Percentiles rank a stretch among this genome's conserved stretches.
Conservation (phyloP, 23 tunicate species). For the Phallusia fumigata region DNA sequence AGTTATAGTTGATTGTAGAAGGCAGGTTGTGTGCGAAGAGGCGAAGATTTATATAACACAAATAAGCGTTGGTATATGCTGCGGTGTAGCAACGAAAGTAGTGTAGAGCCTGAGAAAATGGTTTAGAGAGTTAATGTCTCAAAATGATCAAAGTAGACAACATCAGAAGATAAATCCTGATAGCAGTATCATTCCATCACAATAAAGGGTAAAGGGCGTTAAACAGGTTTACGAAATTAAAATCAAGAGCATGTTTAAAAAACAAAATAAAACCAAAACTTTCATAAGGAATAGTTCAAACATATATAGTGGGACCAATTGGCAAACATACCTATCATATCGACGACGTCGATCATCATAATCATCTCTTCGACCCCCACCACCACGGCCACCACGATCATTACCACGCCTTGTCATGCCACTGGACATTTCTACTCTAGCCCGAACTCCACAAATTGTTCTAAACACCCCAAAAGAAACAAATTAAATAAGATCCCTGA, state of each 20-base stretch:
- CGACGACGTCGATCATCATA: constrained; percentile 13
- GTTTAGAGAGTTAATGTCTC: constrained; percentile 7
- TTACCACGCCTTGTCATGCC: constrained; percentile 42
- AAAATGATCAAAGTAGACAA: not conserved
- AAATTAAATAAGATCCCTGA: too few relatives aligned
- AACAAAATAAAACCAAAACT: too few relatives aligned
- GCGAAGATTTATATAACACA: constrained; percentile 25
- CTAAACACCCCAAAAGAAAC: too few relatives aligned
- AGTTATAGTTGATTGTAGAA: constrained; percentile 4
- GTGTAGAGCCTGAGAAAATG: constrained; percentile 15
- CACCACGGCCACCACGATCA: constrained; percentile 13
- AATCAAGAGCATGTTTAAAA: not conserved
- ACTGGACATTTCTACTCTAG: constrained; percentile 49
- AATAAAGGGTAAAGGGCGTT: too few relatives aligned
- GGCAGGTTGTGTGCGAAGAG: constrained; percentile 7
- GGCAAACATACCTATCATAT: constrained; percentile 23
- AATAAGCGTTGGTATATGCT: constrained; percentile 38
- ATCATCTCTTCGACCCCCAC: constrained; percentile 33
- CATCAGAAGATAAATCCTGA: too few relatives aligned
- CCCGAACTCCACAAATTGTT: constrained; percentile 61
- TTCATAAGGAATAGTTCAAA: not conserved
- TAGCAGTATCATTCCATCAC: too few relatives aligned
- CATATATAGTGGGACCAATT: not conserved
- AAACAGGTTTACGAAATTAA: not conserved
- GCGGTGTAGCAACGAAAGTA: constrained; percentile 19